Percentiles rank a stretch among this genome's conserved stretches.
These are phyloP conservation scores for Fragum fragum DNA, from an alignment of 2,888 invertebrate genomes.

Conservation along the genomic window DNA sequence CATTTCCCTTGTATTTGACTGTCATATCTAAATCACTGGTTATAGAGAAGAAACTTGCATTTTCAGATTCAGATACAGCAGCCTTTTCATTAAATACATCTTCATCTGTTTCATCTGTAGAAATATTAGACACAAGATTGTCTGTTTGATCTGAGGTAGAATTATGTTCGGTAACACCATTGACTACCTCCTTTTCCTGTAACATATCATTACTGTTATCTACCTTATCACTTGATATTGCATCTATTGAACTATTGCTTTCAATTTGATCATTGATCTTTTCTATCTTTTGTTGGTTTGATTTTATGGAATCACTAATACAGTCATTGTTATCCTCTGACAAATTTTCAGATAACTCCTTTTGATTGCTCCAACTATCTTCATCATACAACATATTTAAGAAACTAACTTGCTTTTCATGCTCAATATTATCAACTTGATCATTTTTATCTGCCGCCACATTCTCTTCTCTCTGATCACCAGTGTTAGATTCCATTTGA, in stretches of 20 bases:
- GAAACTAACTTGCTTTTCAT: conserved; percentile 5
- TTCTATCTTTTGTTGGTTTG: not conserved
- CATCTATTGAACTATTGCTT: not conserved
- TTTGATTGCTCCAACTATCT: conserved; percentile 22
- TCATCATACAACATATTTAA: conserved; percentile 15
- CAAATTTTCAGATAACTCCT: not conserved
- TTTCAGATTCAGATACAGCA: not conserved
- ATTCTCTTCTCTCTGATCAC: not conserved
- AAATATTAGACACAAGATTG: not conserved
- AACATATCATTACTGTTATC: not conserved
- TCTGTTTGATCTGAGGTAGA: not conserved
- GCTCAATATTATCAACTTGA: conserved; percentile 5
- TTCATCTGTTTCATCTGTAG: not conserved
- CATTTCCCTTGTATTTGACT: not conserved
- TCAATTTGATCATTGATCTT: not conserved
- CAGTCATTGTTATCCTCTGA: not conserved
- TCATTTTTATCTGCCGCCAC: not conserved
- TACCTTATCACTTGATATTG: not conserved
- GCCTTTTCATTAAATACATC: not conserved
- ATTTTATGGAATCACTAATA: not conserved
- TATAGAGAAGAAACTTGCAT: conserved; percentile 2
- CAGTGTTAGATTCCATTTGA: not conserved
- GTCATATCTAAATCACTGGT: conserved; percentile 4
- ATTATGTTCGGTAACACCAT: not conserved
- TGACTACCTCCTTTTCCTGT: not conserved